Evolutionary conservation across 1,140 invertebrate species (phyloP).

Genomic region (Listronotus oregonensis): DNA sequence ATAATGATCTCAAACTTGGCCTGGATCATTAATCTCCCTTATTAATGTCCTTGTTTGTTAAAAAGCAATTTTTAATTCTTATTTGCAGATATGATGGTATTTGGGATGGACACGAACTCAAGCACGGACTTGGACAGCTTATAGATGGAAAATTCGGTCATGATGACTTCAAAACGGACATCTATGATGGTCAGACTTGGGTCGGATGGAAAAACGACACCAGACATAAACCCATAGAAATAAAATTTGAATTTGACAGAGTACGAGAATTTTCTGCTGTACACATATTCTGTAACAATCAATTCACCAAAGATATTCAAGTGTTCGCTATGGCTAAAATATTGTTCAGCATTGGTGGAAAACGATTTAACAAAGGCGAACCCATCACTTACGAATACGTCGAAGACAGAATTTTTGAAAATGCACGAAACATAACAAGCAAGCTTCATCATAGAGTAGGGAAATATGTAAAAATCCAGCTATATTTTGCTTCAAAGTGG

Average conservation of each 20-base stretch:
- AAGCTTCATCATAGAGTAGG: slow-evolving; percentile 76
- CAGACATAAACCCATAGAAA: slow-evolving; percentile 68
- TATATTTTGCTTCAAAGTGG: slow-evolving; percentile 84
- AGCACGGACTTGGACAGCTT: slow-evolving; percentile 84
- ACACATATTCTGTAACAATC: slow-evolving; percentile 81
- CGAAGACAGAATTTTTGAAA: slow-evolving; percentile 68
- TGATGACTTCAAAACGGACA: slow-evolving; percentile 74
- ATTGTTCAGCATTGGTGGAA: slow-evolving; percentile 75
- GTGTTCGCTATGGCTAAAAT: slow-evolving; percentile 67
- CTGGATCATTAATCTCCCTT: too few species aligned
- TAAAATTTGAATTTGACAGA: slow-evolving; percentile 87
- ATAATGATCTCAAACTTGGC: too few species aligned
- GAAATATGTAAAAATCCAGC: slow-evolving; percentile 75
- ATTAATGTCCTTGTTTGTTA: too few species aligned
- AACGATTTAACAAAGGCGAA: slow-evolving; percentile 64
- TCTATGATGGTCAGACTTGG: slow-evolving; percentile 76
- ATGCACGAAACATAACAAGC: slow-evolving; percentile 71
- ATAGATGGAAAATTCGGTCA: slow-evolving; percentile 69
- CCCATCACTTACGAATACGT: slow-evolving; percentile 63
- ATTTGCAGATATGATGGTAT: slow-evolving; percentile 71
- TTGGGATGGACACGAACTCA: slow-evolving; percentile 60
- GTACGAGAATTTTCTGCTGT: slow-evolving; percentile 85
- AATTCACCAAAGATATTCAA: slow-evolving; percentile 81
- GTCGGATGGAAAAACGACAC: slow-evolving; percentile 90
- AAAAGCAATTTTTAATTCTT: neutral